A percentile compares a stretch with the other conserved stretches of the same genome.
These are phyloP conservation scores for Enteromius trimaculatus DNA, from an alignment of 2,797 vertebrate genomes.

Conservation along the genomic window DNA sequence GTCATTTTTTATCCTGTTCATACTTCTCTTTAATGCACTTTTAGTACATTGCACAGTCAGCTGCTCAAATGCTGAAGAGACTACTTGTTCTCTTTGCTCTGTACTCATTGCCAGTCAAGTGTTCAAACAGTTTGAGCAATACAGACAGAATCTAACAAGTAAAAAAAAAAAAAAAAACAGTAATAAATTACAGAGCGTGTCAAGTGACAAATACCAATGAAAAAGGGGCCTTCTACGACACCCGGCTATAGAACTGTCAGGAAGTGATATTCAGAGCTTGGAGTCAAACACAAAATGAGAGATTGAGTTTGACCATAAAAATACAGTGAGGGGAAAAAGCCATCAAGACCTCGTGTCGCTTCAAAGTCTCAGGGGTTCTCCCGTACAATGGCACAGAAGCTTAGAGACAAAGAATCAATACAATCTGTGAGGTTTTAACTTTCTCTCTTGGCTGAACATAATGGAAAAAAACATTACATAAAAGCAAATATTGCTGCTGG, in stretches of 20 bases:
- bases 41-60: neutral
- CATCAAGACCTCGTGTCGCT: conserved; percentile 65
- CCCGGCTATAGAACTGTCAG: conserved; percentile 44
- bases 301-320: conserved; percentile 57
- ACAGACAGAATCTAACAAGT: neutral
- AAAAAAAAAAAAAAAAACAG: neutral
- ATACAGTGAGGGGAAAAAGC: conserved; percentile 61
- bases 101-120: conserved; percentile 9
- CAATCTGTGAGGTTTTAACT: conserved; percentile 68
- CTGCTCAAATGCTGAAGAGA: neutral
- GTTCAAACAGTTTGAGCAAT: neutral
- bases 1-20: neutral
- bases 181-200: neutral
- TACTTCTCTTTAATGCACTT: neutral
- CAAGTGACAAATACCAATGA: conserved; percentile 20
- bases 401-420: conserved; percentile 78
- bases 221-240: conserved; percentile 17
- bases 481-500: conserved; percentile 72
- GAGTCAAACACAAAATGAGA: conserved; percentile 53
- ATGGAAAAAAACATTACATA: conserved; percentile 74
- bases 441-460: conserved; percentile 69
- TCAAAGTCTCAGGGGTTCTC: conserved; percentile 65
- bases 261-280: conserved; percentile 40
- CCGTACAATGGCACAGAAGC: conserved; percentile 65
- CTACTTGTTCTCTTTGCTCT: conserved; percentile 19